Evolutionary conservation across 2,797 vertebrate genomes (phyloP).

Genomic region (Gadopsis marmoratus): DNA sequence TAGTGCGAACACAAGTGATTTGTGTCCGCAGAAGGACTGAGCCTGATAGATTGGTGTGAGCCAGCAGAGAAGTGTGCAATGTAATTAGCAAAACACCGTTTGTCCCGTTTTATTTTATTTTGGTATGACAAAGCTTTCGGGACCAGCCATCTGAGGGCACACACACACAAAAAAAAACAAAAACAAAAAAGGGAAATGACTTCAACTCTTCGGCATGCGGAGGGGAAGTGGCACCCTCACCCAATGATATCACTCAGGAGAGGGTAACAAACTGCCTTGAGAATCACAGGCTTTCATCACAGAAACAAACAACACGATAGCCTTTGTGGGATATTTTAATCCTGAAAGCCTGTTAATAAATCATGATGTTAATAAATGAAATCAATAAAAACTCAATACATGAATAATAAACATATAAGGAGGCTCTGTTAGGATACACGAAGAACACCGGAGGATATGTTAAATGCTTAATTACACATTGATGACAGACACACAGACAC

Average conservation of each 20-base stretch:
- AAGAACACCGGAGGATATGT: too few species aligned
- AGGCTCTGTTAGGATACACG: too few species aligned
- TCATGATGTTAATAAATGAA: too few species aligned
- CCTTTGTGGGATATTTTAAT: too few species aligned
- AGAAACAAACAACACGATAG: neutral
- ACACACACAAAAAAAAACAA: neutral
- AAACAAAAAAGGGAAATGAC: conserved; percentile 75
- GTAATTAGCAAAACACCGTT: neutral
- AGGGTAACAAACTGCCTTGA: neutral
- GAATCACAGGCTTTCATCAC: conserved; percentile 6
- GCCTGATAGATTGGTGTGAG: neutral
- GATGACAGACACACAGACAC: too few species aligned
- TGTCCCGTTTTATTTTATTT: neutral
- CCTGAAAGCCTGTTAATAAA: too few species aligned
- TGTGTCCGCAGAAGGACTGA: conserved; percentile 20
- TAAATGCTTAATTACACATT: too few species aligned
- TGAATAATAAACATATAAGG: too few species aligned
- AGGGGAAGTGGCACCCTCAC: conserved; percentile 70
- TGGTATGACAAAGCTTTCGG: conserved; percentile 7
- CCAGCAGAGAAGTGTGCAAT: conserved; percentile 5
- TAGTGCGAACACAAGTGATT: conserved; percentile 52
- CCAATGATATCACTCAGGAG: conserved; percentile 41
- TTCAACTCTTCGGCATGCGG: conserved; percentile 70
- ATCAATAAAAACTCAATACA: too few species aligned
- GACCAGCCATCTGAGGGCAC: conserved; percentile 47